A percentile compares a stretch with the other conserved stretches of the same genome.
Conservation (phyloP, 1,140 invertebrate species). For the Latrodectus geometricus region DNA sequence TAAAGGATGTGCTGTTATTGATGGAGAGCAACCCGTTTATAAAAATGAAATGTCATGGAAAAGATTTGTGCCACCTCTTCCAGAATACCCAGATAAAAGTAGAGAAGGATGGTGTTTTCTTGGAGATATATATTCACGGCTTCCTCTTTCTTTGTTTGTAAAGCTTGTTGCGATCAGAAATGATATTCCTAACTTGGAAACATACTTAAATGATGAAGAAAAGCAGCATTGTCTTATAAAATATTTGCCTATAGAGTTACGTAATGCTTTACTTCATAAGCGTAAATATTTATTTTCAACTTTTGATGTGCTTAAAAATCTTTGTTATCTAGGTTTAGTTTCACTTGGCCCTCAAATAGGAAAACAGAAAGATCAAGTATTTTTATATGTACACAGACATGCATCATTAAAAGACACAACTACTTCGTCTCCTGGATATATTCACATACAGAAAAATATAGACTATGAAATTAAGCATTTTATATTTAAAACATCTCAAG, state of each 20-base stretch:
- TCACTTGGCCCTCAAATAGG: slow-evolving; percentile 78
- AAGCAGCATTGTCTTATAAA: slow-evolving; percentile 76
- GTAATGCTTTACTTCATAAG: slow-evolving; percentile 73
- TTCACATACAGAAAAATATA: slow-evolving; percentile 71
- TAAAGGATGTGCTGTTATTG: slow-evolving; percentile 65
- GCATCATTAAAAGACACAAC: slow-evolving; percentile 78
- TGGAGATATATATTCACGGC: slow-evolving; percentile 78
- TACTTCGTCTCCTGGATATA: slow-evolving; percentile 75
- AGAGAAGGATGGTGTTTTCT: slow-evolving; percentile 79
- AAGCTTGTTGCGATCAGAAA: slow-evolving; percentile 77
- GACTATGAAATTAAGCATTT: slow-evolving; percentile 36
- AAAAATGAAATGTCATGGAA: slow-evolving; percentile 74
- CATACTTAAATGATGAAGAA: slow-evolving; percentile 78
- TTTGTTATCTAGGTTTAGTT: slow-evolving; percentile 79
- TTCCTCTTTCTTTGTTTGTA: slow-evolving; percentile 80
- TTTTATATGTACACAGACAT: slow-evolving; percentile 78
- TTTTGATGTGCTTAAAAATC: slow-evolving; percentile 72
- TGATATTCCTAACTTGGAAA: slow-evolving; percentile 73
- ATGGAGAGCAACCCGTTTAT: slow-evolving; percentile 67
- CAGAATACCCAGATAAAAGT: slow-evolving; percentile 56
- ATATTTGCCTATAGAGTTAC: slow-evolving; percentile 68
- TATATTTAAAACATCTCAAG: slow-evolving; percentile 72
- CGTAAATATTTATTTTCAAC: slow-evolving; percentile 77
- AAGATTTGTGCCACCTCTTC: slow-evolving; percentile 79
- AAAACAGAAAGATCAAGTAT: slow-evolving; percentile 80